Base-by-base conservation (phyloP, 2,888 invertebrate genomes). In the Cephus runcator region DNA sequence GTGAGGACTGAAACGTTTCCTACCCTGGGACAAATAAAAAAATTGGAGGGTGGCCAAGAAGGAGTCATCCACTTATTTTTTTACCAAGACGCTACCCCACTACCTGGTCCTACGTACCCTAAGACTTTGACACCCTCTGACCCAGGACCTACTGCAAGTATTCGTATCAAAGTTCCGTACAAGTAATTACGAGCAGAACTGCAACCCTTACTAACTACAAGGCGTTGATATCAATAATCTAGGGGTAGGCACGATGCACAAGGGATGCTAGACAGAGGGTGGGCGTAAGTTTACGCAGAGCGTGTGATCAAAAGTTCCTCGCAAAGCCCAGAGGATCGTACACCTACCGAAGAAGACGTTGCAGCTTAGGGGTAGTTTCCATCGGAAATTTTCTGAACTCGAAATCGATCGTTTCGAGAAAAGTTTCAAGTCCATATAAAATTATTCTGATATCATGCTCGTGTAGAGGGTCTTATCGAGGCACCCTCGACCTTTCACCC, bases 101-200 rank as follows among this genome's bases (percentile, higher is more conserved):
- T 56, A 9, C 1, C 1, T 56, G 23, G 40, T 23, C 15, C 23
- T 56, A 23, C 9, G 40, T 56, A 9, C 40, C 40, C 23, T 23
- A 23, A 23, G 23, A 56, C 40, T 23, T 9, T 6, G 23, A 23
- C 15, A 56, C 23, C 40, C 40, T 23, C 15, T 1, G 40, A 9
- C 40, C 40, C 0, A 2, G 9, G 9, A 56, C 2, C 9, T 56
- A 23, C 23, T 56, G 23, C 23, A 56, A 56, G 40, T 56, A 23
- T 56, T 56, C 40, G 23, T 56, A 56, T 56, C 23, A 56, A 56
- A 56, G 9, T 56, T 56, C 23, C 23, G 9, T 56, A 56, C 23
- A 56, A 56, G 23, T 56, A 56, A 23, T 23, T 56, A 56, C 40
- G 40, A 73, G 69, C 74, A n/a, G 73, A 73, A 77, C 73, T 77